A percentile compares a stretch with the other conserved stretches of the same genome.
These are phyloP conservation scores for Sigmodon hispidus DNA, from an alignment of 2,113 vertebrate genomes.

Conservation along the genomic window DNA sequence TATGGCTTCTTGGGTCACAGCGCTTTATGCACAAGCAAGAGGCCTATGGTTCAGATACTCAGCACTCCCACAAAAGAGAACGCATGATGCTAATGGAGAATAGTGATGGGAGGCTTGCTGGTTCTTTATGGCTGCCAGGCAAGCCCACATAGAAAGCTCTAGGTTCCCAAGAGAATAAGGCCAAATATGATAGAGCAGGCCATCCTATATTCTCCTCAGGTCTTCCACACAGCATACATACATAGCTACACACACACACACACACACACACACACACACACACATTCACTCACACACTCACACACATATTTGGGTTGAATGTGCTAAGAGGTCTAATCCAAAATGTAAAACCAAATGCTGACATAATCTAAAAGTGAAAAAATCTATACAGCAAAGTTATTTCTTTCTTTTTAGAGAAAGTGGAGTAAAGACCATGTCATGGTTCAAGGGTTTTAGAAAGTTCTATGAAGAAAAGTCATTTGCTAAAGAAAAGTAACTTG, in stretches of 20 bases:
- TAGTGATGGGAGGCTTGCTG: neutral
- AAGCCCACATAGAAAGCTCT: neutral
- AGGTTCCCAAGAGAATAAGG: neutral
- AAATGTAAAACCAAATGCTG: neutral
- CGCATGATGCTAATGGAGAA: neutral
- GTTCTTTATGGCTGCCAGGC: neutral
- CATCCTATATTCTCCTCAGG: neutral
- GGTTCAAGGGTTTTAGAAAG: conserved; percentile 22
- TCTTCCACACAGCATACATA: too few relatives aligned
- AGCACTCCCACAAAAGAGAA: neutral
- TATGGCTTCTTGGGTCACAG: neutral
- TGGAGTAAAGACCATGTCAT: neutral
- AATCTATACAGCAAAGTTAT: neutral
- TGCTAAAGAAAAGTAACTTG: conserved; percentile 29
- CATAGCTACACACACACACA: neutral
- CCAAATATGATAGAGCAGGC: neutral
- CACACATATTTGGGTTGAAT: neutral
- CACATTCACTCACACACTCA: neutral
- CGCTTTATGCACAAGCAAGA: neutral
- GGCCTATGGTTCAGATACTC: neutral
- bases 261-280: neutral
- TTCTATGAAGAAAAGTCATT: neutral
- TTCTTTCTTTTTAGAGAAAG: neutral
- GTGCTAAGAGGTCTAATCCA: neutral
- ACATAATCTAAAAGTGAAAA: neutral